Percentiles rank a stretch among this genome's conserved stretches.
Conservation (phyloP, 2,888 invertebrate species). For the Idaea straminata region DNA sequence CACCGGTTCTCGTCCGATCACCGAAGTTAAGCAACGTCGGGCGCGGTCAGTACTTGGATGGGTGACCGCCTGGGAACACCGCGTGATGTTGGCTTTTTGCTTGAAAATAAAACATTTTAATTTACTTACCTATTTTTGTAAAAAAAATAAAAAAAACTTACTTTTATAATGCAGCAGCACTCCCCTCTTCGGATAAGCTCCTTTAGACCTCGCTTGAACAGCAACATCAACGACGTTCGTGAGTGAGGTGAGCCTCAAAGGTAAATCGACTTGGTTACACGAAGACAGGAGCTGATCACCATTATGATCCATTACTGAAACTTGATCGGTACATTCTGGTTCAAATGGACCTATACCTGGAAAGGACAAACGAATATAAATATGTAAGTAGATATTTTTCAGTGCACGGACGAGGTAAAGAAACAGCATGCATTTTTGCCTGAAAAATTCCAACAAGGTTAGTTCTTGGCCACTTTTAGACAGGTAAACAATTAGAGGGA, state of each 20-base stretch:
- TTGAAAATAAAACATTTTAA: too few species aligned
- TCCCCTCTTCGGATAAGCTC: constrained; percentile 82
- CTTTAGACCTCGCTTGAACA: constrained; percentile 71
- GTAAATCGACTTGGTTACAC: constrained; percentile 78
- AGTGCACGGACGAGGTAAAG: too few species aligned
- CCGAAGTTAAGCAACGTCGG: constrained; percentile 76
- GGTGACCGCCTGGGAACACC: constrained; percentile 74
- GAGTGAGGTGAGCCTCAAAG: constrained; percentile 68
- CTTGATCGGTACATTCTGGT: constrained; percentile 72
- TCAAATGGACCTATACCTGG: constrained; percentile 74
- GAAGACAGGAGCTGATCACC: constrained; percentile 73
- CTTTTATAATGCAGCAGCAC: constrained; percentile 83
- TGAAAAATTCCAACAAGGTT: too few species aligned
- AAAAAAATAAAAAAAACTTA: constrained; percentile 43
- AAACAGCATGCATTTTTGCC: too few species aligned
- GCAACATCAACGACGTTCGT: constrained; percentile 69
- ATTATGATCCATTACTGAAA: constrained; percentile 71
- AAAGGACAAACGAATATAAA: too few species aligned
- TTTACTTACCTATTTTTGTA: too few species aligned
- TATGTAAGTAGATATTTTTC: too few species aligned
- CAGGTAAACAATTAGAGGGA: constrained; percentile 7
- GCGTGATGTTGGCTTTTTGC: constrained; percentile 63
- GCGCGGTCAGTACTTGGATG: constrained; percentile 76
- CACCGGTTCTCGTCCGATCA: constrained; percentile 77
- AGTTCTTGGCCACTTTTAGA: too few species aligned